Conservation (phyloP, 2,113 vertebrate genomes). For the Platichthys stellatus region DNA sequence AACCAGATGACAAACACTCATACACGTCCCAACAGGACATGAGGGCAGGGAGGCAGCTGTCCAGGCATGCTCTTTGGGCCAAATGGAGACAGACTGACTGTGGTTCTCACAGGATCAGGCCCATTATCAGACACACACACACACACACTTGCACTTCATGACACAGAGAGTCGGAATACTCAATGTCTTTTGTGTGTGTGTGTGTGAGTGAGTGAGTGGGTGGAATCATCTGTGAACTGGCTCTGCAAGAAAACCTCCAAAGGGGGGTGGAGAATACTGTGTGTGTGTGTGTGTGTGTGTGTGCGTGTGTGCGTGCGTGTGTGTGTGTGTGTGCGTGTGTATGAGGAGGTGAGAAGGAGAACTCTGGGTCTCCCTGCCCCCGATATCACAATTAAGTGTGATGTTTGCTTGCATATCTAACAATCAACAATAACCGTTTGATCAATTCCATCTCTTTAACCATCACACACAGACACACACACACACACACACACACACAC, state of each 20-base stretch:
- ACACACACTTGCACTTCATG: constrained; percentile 48
- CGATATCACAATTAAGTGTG: constrained; percentile 26
- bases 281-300: constrained; percentile 20
- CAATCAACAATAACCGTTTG: background rate
- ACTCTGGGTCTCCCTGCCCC: constrained; percentile 15
- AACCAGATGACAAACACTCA: constrained; percentile 43
- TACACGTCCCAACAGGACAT: constrained; percentile 14
- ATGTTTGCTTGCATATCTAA: constrained; percentile 31
- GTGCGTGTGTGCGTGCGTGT: background rate
- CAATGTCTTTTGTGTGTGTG: constrained; percentile 46
- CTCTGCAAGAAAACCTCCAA: constrained; percentile 67
- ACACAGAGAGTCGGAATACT: constrained; percentile 47
- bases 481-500: no score
- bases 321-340: constrained; percentile 28
- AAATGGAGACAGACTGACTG: constrained; percentile 29
- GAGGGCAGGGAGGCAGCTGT: constrained; percentile 34
- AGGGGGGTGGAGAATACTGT: constrained; percentile 45
- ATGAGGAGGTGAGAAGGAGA: constrained; percentile 28
- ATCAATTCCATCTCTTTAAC: background rate
- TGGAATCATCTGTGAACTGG: constrained; percentile 69
- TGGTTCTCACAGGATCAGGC: constrained; percentile 35
- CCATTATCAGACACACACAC: constrained; percentile 22
- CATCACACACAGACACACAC: no score
- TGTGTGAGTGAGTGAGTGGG: constrained; percentile 38
- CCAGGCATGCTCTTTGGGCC: constrained; percentile 41